Evolutionary conservation across 2,888 invertebrate species (phyloP), one percentile per base, ranked within the genome.

Genomic region (Athrips mouffetella): DNA sequence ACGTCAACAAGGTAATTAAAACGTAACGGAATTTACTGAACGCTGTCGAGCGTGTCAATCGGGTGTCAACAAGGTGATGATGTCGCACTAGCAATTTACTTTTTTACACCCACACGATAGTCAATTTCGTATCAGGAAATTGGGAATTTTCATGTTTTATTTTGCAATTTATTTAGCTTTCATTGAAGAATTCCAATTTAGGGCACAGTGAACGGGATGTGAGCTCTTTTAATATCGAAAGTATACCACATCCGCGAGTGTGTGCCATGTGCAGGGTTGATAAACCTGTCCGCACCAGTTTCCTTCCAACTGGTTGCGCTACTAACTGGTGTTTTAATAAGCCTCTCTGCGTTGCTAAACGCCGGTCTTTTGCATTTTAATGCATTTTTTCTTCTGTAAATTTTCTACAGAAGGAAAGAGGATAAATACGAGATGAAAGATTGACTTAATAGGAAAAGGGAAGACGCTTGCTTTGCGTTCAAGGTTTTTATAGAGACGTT

Each of bases 181-280:
- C 13, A 40, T 11, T 15, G 35, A 11, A 23, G 18, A 37, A 16
- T 11, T 40, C 33, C 23, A 40, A 52, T 52, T 52, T 52, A 47
- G 52, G 49, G 31, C 67, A 65, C 54, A 53, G 55, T 61, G 67
- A 73, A 68, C 73, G 74, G 79, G 74, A 78, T 76, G 67, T 73
- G 76, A 63, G 66, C 79, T 78, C 79, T 73, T 80, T 44, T 84
- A 76, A 71, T 70, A 77, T 72, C 74, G 80, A 81, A 85, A 85
- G 86, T 85, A 85, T 80, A 80, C 78, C 77, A 76, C 74, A 83
- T 87, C 84, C 86, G 85, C 77, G 72, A 83, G 75, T 77, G 71
- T 70, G 69, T 64, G 68, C 72, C 78, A 75, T 73, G 73, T 77
- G 80, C 73, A 72, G 70, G 73, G 79, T 77, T 77, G 77, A 70